Evolutionary conservation across 2,797 vertebrate species (phyloP).

Genomic region (Pitangus sulphuratus): DNA sequence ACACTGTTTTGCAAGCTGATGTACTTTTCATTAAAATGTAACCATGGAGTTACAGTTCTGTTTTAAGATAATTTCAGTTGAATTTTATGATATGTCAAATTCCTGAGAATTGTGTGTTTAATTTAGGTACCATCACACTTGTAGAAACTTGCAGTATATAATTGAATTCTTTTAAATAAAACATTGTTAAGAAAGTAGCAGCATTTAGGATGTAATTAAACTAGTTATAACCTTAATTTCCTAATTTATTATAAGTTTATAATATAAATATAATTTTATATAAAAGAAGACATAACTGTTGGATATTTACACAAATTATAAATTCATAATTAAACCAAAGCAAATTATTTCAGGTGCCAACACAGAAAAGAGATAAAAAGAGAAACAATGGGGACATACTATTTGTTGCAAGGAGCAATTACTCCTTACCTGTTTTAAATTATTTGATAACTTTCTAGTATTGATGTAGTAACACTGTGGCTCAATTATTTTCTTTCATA

Average conservation of each 20-base stretch:
- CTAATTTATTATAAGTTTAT: background rate
- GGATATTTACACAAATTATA: background rate
- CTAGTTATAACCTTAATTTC: background rate
- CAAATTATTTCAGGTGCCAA: background rate
- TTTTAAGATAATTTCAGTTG: background rate
- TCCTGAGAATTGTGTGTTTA: background rate
- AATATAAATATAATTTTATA: background rate
- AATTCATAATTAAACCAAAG: background rate
- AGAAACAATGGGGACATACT: background rate
- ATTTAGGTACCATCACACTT: background rate
- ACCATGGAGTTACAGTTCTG: background rate
- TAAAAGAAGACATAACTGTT: background rate
- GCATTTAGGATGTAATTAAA: background rate
- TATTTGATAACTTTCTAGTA: background rate
- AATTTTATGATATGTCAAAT: background rate
- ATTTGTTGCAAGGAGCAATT: background rate
- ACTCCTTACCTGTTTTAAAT: background rate
- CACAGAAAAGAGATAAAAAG: background rate
- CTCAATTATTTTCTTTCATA: background rate
- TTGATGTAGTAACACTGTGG: background rate
- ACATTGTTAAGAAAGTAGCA: background rate
- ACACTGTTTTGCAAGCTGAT: background rate
- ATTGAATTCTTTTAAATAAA: background rate
- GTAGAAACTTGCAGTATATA: background rate
- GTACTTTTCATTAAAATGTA: background rate